A percentile compares a stretch with the other conserved stretches of the same genome.
phyloP scores from a whole-genome alignment of 2,888 invertebrate genomes.

The Heliconius ethilla region DNA sequence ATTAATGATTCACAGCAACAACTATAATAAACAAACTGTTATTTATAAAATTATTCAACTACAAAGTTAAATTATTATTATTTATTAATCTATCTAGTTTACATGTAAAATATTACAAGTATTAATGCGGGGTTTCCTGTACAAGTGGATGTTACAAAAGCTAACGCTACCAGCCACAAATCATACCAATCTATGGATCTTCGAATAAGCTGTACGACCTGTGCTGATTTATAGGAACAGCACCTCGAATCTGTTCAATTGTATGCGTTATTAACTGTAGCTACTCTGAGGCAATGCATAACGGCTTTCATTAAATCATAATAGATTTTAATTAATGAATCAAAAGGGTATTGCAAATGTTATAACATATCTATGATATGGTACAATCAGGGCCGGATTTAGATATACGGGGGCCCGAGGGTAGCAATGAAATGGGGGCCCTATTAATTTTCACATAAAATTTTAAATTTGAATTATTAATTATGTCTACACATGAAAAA shows the following conservation, averaged over 20 bases:
- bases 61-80: not conserved
- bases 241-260: conserved; percentile 33
- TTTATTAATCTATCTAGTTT: conserved; percentile 28
- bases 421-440: too few relatives aligned
- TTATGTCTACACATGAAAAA: too few relatives aligned
- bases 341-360: conserved; percentile 11
- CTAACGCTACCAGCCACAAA: conserved; percentile 43
- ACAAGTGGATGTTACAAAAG: conserved; percentile 43
- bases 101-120: conserved; percentile 20
- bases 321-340: conserved; percentile 26
- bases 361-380: not conserved
- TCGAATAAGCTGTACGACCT: conserved; percentile 40
- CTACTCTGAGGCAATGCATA: conserved; percentile 8
- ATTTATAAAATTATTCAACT: too few relatives aligned
- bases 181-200: conserved; percentile 43
- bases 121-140: conserved; percentile 26
- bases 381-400: too few relatives aligned
- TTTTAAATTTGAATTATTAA: too few relatives aligned
- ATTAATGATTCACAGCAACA: too few relatives aligned
- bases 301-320: conserved; percentile 21
- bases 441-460: too few relatives aligned
- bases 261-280: conserved; percentile 27
- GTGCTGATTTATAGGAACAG: conserved; percentile 41
- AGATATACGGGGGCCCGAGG: too few relatives aligned
- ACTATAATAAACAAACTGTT: too few relatives aligned